Evolutionary conservation across 37 sponge, comb jelly and placozoan genomes (phyloP).

Genomic region (Halisarca cf. caerulea): DNA sequence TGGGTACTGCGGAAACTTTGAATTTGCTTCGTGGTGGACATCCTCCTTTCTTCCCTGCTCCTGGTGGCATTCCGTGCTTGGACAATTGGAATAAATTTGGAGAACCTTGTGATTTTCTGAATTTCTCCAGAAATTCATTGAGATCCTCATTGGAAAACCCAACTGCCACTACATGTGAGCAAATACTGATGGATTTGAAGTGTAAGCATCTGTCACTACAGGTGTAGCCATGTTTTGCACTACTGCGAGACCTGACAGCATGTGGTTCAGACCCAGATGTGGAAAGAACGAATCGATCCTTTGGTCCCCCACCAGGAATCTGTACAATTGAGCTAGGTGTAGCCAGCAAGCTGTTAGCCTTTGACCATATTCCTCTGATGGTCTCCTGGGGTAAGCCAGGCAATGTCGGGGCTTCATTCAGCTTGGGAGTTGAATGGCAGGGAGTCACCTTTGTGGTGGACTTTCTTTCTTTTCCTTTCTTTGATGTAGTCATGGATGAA

Average conservation of each 20-base stretch:
- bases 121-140: not conserved
- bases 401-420: no score
- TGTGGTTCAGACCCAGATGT: constrained; percentile 10
- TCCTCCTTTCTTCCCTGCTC: constrained; percentile 43
- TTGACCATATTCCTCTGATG: constrained; percentile 20
- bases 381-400: constrained; percentile 20
- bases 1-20: not conserved
- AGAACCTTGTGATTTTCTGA: not conserved
- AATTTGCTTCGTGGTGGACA: constrained; percentile 13
- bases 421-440: no score
- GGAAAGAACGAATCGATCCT: constrained; percentile 30
- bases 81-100: constrained; percentile 27
- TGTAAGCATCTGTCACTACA: constrained; percentile 39
- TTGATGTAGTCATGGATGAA: no score
- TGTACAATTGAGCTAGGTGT: not conserved
- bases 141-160: constrained; percentile 16
- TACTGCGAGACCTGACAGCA: not conserved
- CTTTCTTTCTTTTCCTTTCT: no score
- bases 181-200: constrained; percentile 15
- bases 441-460: no score
- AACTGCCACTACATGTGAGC: constrained; percentile 44
- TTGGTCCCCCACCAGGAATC: constrained; percentile 33
- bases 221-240: not conserved
- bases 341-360: not conserved
- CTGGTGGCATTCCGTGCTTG: constrained; percentile 25